Evolutionary conservation across 53 echinoderm and acorn worm species (phyloP).

Genomic region (Arbacia lixula): DNA sequence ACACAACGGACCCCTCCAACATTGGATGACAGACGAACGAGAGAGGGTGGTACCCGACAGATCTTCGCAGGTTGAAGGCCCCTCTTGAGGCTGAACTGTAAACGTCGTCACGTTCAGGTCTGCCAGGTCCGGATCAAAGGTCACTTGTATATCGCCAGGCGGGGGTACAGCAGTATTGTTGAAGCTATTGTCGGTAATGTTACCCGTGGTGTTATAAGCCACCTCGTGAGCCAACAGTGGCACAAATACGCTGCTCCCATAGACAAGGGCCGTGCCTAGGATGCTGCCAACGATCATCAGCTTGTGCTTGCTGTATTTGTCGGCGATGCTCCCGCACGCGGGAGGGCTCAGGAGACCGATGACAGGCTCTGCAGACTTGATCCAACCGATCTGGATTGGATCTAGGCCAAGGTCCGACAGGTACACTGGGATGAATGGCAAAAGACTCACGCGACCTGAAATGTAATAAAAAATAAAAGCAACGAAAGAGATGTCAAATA

Average conservation of each 20-base stretch:
- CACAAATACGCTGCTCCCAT: constrained; percentile 42
- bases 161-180: no score
- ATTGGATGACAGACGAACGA: no score
- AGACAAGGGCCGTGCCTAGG: constrained; percentile 1
- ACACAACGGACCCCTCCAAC: no score
- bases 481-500: background rate
- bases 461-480: background rate
- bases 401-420: constrained; percentile 86
- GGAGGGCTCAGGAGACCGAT: constrained; percentile 67
- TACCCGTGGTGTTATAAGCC: no score
- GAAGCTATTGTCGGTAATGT: no score
- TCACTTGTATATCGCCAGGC: no score
- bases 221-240: background rate
- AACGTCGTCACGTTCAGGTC: no score
- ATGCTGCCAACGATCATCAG: constrained; percentile 57
- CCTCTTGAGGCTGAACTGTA: background rate
- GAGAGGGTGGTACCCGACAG: no score
- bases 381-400: constrained; percentile 80
- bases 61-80: no score
- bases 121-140: no score
- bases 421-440: constrained; percentile 93
- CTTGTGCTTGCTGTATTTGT: constrained; percentile 84
- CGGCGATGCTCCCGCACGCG: constrained; percentile 80
- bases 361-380: constrained; percentile 76
- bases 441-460: constrained; percentile 75